Evolutionary conservation across 2,113 vertebrate genomes (phyloP).

Genomic region (Dipodomys merriami): DNA sequence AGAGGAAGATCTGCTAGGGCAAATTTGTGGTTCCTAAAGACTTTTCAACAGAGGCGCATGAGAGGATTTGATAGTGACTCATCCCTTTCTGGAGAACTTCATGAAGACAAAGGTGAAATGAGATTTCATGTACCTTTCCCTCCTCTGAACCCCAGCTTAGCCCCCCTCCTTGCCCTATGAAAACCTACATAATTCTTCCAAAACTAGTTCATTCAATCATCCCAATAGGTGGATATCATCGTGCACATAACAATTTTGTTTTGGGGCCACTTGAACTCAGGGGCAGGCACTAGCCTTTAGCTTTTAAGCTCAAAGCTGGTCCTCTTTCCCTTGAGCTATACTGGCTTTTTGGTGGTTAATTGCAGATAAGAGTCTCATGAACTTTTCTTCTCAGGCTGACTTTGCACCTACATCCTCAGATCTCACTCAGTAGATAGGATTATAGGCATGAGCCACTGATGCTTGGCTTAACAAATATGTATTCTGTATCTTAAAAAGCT

Average conservation of each 20-base stretch:
- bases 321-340: too few species aligned
- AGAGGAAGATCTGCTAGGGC: neutral
- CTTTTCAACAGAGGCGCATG: slow-evolving; percentile 3
- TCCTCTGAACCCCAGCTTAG: slow-evolving; percentile 14
- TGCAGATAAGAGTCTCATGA: too few species aligned
- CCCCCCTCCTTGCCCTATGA: neutral
- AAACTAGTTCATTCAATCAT: neutral
- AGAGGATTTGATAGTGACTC: slow-evolving; percentile 41
- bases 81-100: neutral
- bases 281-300: too few species aligned
- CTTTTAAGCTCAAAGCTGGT: too few species aligned
- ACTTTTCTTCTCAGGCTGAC: too few species aligned
- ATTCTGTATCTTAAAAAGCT: neutral
- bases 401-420: too few species aligned
- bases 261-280: too few species aligned
- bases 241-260: neutral
- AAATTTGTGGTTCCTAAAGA: neutral
- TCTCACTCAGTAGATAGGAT: too few species aligned
- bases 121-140: neutral
- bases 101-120: neutral
- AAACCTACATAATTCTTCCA: neutral
- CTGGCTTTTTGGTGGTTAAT: too few species aligned
- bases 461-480: too few species aligned
- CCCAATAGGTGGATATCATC: neutral
- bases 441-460: too few species aligned